phyloP scores from a whole-genome alignment of 1,140 invertebrate genomes.

The Glossosoma conforme region DNA sequence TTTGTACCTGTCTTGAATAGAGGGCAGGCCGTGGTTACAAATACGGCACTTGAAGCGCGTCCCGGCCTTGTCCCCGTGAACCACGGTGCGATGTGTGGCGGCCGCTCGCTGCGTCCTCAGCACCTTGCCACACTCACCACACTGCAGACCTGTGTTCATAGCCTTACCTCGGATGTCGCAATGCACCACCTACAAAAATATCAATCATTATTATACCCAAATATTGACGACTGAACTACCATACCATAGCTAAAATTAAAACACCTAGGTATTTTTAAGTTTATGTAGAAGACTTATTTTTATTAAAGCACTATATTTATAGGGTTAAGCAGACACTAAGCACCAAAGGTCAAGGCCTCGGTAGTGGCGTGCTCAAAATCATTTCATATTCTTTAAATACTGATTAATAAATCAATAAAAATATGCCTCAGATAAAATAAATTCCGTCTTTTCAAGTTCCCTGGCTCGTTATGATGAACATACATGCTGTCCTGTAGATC shows the following conservation, averaged over 20 bases:
- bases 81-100: constrained; percentile 19
- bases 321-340: too few relatives aligned
- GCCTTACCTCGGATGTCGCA: neutral
- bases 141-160: constrained; percentile 1
- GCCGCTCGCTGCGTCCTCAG: constrained; percentile 15
- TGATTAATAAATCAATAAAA: too few relatives aligned
- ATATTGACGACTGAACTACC: neutral
- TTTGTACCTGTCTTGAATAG: constrained; percentile 21
- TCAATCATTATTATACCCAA: neutral
- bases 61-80: constrained; percentile 12
- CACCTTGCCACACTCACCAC: constrained; percentile 17
- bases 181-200: constrained; percentile 12
- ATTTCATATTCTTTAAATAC: too few relatives aligned
- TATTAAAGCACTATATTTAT: too few relatives aligned
- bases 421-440: too few relatives aligned
- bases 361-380: too few relatives aligned
- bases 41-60: constrained; percentile 17
- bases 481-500: too few relatives aligned
- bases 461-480: too few relatives aligned
- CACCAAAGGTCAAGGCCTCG: too few relatives aligned
- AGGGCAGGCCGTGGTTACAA: constrained; percentile 12
- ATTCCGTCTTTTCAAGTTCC: too few relatives aligned
- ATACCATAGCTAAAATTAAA: neutral
- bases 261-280: neutral
- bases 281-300: too few relatives aligned